Conservation (phyloP, 2,113 vertebrate genomes). For the Dasyurus viverrinus region DNA sequence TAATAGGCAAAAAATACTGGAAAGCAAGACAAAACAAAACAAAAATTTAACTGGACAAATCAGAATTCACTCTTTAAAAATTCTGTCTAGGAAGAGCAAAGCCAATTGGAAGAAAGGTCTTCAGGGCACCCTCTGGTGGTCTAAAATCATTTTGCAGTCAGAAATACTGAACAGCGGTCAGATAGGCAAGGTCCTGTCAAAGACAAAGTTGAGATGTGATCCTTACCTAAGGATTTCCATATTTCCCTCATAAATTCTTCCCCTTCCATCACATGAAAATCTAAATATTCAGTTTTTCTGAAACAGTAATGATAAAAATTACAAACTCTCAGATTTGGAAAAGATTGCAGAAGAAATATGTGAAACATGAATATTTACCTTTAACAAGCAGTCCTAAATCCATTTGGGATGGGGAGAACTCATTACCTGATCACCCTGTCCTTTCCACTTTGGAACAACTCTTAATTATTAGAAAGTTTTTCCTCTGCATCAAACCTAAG, state of each 20-base stretch:
- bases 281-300: neutral
- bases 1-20: neutral
- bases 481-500: neutral
- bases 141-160: neutral
- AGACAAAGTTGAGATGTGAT: neutral
- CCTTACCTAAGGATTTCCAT: neutral
- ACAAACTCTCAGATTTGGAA: neutral
- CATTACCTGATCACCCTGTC: neutral
- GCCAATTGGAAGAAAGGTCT: neutral
- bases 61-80: neutral
- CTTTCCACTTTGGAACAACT: neutral
- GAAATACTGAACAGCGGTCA: neutral
- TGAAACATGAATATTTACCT: neutral
- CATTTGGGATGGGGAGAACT: neutral
- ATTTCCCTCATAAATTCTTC: conserved; percentile 24
- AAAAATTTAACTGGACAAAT: neutral
- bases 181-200: rapidly evolving
- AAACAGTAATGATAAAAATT: neutral
- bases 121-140: conserved; percentile 67
- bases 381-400: neutral
- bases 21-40: neutral
- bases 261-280: neutral
- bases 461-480: neutral
- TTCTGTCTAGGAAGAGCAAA: neutral
- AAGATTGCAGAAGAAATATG: neutral